A percentile compares a stretch with the other conserved stretches of the same genome.
These are phyloP conservation scores for Epinotia bilunana DNA, from an alignment of 2,888 invertebrate species.

Conservation along the genomic window DNA sequence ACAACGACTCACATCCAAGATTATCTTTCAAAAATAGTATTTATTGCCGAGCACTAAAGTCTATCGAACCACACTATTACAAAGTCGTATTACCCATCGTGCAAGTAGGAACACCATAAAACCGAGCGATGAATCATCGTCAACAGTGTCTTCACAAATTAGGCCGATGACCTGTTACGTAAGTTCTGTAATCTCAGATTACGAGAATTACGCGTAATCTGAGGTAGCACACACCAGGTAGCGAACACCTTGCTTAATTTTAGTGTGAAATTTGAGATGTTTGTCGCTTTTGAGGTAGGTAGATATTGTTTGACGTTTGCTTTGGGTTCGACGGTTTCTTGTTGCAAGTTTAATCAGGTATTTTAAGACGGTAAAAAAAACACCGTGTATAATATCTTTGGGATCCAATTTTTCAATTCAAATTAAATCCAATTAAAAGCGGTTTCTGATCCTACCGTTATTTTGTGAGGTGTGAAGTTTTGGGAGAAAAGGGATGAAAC, in stretches of 20 bases:
- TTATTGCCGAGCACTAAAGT: background rate
- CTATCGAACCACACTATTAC: background rate
- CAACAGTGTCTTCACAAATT: slow-evolving; percentile 62
- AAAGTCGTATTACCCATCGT: slow-evolving; percentile 3
- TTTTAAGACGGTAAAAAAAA: too few relatives aligned
- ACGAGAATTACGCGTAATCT: slow-evolving; percentile 46
- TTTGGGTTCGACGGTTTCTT: slow-evolving; percentile 13
- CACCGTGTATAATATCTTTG: too few relatives aligned
- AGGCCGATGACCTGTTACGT: slow-evolving; percentile 73
- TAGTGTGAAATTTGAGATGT: slow-evolving; percentile 30
- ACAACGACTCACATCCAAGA: background rate
- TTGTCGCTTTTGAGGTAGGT: slow-evolving; percentile 19
- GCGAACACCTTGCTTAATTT: slow-evolving; percentile 35
- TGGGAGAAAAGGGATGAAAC: background rate
- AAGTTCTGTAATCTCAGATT: slow-evolving; percentile 61
- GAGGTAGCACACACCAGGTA: slow-evolving; percentile 41
- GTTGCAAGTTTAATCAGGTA: slow-evolving; percentile 3
- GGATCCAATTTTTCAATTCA: background rate
- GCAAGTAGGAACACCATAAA: slow-evolving; percentile 44
- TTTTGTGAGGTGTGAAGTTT: background rate
- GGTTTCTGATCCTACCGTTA: background rate
- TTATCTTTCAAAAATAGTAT: background rate
- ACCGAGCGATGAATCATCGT: slow-evolving; percentile 51
- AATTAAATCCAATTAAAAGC: slow-evolving; percentile 1
- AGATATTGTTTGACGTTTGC: background rate